Evolutionary conservation across 2,888 invertebrate genomes (phyloP).

Genomic region (Catonia carolina): DNA sequence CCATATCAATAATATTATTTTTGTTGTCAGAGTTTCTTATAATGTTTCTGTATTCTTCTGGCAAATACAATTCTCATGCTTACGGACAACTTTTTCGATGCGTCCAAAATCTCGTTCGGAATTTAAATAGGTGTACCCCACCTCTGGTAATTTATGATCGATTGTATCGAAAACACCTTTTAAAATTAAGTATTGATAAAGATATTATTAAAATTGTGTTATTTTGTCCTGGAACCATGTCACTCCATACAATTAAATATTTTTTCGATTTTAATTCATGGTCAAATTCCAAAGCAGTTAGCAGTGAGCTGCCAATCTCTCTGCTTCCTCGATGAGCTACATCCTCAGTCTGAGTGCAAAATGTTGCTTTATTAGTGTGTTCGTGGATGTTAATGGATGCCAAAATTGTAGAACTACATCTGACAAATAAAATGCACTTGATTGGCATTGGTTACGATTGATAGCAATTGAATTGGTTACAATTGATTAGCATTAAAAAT

Average conservation of each 20-base stretch:
- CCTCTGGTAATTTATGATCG: constrained; percentile 39
- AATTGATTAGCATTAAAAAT: constrained; percentile 28
- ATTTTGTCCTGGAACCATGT: too few species aligned
- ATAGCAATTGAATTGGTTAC: too few species aligned
- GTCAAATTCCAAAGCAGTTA: constrained; percentile 19
- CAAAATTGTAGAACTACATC: constrained; percentile 28
- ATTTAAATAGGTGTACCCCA: constrained; percentile 38
- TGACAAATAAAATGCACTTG: constrained; percentile 31
- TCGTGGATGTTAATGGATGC: constrained; percentile 26
- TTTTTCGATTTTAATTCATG: constrained; percentile 20
- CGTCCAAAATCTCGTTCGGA: constrained; percentile 38
- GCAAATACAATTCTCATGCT: constrained; percentile 34
- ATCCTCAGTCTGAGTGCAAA: constrained; percentile 32
- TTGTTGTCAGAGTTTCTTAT: constrained; percentile 31
- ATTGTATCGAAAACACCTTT: constrained; percentile 36
- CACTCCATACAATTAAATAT: constrained; percentile 34
- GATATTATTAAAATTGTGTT: too few species aligned
- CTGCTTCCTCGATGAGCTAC: constrained; percentile 25
- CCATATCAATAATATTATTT: constrained; percentile 34
- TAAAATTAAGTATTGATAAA: constrained; percentile 28
- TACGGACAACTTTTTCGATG: constrained; percentile 37
- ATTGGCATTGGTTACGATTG: too few species aligned
- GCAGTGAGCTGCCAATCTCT: constrained; percentile 26
- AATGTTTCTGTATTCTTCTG: constrained; percentile 36
- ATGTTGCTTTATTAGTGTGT: constrained; percentile 27